Evolutionary conservation across 2,113 vertebrate species (phyloP), one percentile per base, ranked within the genome.

Genomic region (Falcunculus frontatus): DNA sequence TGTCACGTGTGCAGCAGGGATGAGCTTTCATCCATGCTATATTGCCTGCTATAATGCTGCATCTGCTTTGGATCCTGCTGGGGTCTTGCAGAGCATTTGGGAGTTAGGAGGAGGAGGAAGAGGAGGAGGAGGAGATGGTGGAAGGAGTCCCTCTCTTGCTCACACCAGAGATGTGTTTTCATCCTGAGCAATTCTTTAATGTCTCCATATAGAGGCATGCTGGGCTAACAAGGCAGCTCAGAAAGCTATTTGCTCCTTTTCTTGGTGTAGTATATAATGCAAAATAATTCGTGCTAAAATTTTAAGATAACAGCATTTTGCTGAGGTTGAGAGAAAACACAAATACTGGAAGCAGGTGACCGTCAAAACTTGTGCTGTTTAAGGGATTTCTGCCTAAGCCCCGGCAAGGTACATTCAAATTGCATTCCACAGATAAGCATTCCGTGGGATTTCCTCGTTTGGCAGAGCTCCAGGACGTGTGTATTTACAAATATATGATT

Each of bases 1-100:
- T 3, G 17, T 9, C 60, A 7, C 3, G 8, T 3, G 3, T 20
- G 23, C 76, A 56, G 35, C 62, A 60, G 55, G 46, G 26, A 17
- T 19, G 75, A 78, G 44, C 55, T 49, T n/a, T 13, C 42, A n/a
- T 5, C 75, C 4, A 0, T 2, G 11, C 25, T 23, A 0, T 12
- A 11, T 3, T 30, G 41, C 19, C 49, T 20, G n/a, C n/a, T 56
- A 1, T 8, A 41, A 3, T 25, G 59, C 57, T 41, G 37, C 39
- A 12, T 15, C 91, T 53, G 64, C 79, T n/a, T 23, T 1, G 21
- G 47, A 9, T 42, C 64, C 57, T 47, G 33, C 23, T 26, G 13
- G 33, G 17, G 9, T 41, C 68, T 16, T 3, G 21, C 52, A 21
- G 52, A 37, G 7, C 6, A 1, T 16, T 6, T 3, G 9, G 39